phyloP scores from a whole-genome alignment of 2,113 vertebrate genomes.

The Numenius arquata region DNA sequence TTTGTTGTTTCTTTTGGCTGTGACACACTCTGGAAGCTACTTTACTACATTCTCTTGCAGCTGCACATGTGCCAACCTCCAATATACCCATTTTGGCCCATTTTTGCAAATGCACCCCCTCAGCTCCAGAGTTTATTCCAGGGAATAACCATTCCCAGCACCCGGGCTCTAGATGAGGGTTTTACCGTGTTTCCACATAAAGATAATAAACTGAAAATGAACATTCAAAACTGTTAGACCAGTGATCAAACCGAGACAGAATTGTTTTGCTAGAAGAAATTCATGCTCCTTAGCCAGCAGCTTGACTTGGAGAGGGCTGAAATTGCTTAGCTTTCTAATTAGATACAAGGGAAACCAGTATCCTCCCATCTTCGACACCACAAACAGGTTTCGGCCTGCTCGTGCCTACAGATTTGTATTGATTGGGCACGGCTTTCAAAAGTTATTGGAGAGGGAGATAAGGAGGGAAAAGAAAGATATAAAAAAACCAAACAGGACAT shows the following conservation, averaged over 20 bases:
- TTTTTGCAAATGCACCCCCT: background rate
- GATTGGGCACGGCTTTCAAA: background rate
- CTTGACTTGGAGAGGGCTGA: background rate
- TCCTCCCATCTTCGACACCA: background rate
- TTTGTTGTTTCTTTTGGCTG: background rate
- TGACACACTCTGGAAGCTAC: background rate
- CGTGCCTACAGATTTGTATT: background rate
- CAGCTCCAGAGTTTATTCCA: background rate
- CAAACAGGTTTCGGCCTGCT: background rate
- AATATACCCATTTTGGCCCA: accelerated
- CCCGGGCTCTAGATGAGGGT: accelerated
- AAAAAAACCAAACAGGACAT: background rate
- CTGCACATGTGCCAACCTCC: background rate
- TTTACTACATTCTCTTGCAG: background rate
- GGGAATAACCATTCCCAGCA: background rate
- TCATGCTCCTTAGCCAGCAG: background rate
- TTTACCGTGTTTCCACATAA: background rate
- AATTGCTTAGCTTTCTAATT: background rate
- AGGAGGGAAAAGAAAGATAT: background rate
- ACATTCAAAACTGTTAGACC: background rate
- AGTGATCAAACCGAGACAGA: background rate
- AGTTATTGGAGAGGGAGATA: background rate
- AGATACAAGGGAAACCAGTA: background rate
- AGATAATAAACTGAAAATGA: background rate
- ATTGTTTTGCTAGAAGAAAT: background rate